Percentiles rank a stretch among this genome's conserved stretches.
phyloP scores from a whole-genome alignment of 2,113 vertebrate genomes.

The Tragelaphus strepsiceros region DNA sequence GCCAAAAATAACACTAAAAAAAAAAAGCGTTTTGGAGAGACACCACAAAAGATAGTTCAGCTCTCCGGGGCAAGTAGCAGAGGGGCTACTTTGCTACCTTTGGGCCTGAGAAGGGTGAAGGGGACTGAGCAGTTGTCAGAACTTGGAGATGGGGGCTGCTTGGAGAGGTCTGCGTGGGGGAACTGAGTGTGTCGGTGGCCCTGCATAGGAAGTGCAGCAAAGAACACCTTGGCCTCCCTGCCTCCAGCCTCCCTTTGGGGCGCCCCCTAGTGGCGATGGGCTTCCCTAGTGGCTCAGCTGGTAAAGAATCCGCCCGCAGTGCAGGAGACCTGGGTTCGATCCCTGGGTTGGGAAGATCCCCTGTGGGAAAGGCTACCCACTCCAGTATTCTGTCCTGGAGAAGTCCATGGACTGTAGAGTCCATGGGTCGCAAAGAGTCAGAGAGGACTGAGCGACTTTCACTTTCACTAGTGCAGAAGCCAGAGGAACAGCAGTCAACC shows the following conservation, averaged over 20 bases:
- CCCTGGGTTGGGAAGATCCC: background rate
- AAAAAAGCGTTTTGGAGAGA: background rate
- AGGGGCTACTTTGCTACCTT: background rate
- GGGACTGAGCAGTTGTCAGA: background rate
- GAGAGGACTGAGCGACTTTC: background rate
- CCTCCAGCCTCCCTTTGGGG: background rate
- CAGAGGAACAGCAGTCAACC: background rate
- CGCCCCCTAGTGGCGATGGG: background rate
- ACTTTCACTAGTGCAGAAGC: background rate
- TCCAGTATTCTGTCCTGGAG: background rate
- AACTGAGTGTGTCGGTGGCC: accelerated
- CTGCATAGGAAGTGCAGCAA: accelerated
- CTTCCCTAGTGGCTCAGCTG: background rate
- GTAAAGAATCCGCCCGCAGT: background rate
- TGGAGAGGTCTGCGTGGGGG: background rate
- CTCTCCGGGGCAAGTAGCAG: background rate
- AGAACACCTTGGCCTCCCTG: background rate
- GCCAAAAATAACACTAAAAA: background rate
- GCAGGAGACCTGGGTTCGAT: background rate
- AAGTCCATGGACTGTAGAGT: background rate
- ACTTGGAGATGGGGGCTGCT: background rate
- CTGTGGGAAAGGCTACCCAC: background rate
- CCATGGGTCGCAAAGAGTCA: background rate
- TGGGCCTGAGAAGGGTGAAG: background rate
- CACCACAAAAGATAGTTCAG: accelerated